phyloP scores from a whole-genome alignment of 2,113 vertebrate genomes.

The Cettia cetti region DNA sequence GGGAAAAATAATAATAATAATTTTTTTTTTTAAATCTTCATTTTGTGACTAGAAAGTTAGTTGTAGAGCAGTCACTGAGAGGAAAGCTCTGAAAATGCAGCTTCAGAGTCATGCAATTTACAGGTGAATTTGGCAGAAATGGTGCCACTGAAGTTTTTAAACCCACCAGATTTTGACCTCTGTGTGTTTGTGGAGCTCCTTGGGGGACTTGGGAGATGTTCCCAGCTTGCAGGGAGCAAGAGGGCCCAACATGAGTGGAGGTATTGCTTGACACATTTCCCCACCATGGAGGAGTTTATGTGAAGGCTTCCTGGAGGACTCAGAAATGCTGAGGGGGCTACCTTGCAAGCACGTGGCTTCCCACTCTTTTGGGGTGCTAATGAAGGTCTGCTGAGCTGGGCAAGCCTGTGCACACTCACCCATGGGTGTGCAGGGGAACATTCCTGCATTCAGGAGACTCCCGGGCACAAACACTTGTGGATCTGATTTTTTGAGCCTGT shows the following conservation, averaged over 20 bases:
- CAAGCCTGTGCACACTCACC: too few relatives aligned
- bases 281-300: background rate
- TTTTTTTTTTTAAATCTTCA: too few relatives aligned
- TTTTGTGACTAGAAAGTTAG: background rate
- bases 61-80: background rate
- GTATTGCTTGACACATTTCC: background rate
- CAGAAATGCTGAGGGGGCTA: background rate
- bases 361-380: background rate
- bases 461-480: background rate
- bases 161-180: background rate
- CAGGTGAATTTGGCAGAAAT: background rate
- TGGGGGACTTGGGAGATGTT: background rate
- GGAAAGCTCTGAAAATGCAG: background rate
- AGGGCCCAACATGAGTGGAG: background rate
- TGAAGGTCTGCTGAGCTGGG: background rate
- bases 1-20: background rate
- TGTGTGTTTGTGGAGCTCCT: background rate
- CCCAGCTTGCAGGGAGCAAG: background rate
- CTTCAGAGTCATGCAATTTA: background rate
- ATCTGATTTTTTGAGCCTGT: too few relatives aligned
- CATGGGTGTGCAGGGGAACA: too few relatives aligned
- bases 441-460: background rate
- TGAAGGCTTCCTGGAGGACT: background rate
- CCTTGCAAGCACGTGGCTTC: background rate
- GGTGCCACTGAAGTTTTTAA: background rate